Evolutionary conservation across 2,888 invertebrate species (phyloP).

Genomic region (Carpatolechia fugitivella): DNA sequence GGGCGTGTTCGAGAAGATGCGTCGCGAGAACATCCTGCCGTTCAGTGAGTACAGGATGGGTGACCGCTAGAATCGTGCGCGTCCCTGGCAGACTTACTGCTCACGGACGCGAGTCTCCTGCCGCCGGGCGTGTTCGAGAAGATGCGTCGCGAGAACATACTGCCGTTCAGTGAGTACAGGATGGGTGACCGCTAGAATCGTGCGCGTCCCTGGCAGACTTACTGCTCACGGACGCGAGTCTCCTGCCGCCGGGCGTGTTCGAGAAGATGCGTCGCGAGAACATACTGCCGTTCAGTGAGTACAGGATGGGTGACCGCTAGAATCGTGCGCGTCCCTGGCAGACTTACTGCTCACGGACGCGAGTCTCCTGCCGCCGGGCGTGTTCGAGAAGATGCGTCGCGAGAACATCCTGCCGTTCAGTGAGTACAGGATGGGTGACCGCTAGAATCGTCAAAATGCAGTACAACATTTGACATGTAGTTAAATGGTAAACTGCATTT

Average conservation of each 20-base stretch:
- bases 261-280: slow-evolving; percentile 82
- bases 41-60: slow-evolving; percentile 81
- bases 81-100: slow-evolving; percentile 51
- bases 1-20: slow-evolving; percentile 81
- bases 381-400: slow-evolving; percentile 83
- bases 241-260: slow-evolving; percentile 67
- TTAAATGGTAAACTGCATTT: too few species aligned
- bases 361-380: slow-evolving; percentile 38
- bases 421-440: too few species aligned
- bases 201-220: slow-evolving; percentile 56
- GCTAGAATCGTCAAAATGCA: too few species aligned
- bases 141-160: slow-evolving; percentile 82
- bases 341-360: slow-evolving; percentile 44
- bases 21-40: slow-evolving; percentile 82
- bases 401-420: slow-evolving; percentile 83
- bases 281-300: slow-evolving; percentile 83
- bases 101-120: slow-evolving; percentile 39
- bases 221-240: slow-evolving; percentile 40
- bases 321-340: too few species aligned
- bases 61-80: too few species aligned
- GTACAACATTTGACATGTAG: too few species aligned
- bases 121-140: slow-evolving; percentile 77
- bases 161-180: slow-evolving; percentile 81
- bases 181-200: too few species aligned
- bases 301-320: too few species aligned